Conservation (phyloP, 2,888 invertebrate species). For the Clusia tigrina region DNA sequence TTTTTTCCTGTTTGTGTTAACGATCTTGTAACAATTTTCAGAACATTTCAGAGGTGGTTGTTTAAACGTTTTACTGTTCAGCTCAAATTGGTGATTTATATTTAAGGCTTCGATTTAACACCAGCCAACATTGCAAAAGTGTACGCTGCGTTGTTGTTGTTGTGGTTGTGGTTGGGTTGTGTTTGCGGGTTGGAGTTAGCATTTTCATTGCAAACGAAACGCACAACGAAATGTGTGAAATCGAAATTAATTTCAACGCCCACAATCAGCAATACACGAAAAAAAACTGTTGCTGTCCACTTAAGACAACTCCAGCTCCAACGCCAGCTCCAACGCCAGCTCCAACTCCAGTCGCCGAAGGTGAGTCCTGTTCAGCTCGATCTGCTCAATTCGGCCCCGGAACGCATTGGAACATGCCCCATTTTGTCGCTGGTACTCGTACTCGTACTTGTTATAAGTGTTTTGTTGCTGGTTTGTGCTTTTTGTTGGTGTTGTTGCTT, state of each 20-base stretch:
- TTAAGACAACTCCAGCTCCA: neutral
- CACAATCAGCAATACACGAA: conserved; percentile 41
- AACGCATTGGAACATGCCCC: conserved; percentile 20
- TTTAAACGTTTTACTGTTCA: no score
- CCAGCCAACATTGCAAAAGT: neutral
- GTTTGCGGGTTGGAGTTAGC: neutral
- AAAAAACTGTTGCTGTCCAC: neutral
- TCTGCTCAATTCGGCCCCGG: neutral
- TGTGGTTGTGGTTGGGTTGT: neutral
- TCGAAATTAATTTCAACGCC: conserved; percentile 62
- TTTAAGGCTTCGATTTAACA: neutral
- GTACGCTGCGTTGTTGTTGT: neutral
- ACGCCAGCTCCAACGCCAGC: neutral
- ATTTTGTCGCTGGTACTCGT: conserved; percentile 28
- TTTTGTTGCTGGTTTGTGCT: neutral
- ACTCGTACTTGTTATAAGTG: conserved; percentile 14
- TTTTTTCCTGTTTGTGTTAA: conserved; percentile 56
- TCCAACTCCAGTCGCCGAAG: neutral
- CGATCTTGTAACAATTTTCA: conserved; percentile 60
- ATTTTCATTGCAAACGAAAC: no score
- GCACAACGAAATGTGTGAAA: conserved; percentile 40
- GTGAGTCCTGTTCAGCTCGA: no score
- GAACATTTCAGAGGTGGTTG: conserved; percentile 4
- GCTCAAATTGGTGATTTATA: neutral
- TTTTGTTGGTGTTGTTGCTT: conserved; percentile 19